A percentile compares a stretch with the other conserved stretches of the same genome.
Conservation (phyloP, 2,797 vertebrate genomes). For the Periparus ater region DNA sequence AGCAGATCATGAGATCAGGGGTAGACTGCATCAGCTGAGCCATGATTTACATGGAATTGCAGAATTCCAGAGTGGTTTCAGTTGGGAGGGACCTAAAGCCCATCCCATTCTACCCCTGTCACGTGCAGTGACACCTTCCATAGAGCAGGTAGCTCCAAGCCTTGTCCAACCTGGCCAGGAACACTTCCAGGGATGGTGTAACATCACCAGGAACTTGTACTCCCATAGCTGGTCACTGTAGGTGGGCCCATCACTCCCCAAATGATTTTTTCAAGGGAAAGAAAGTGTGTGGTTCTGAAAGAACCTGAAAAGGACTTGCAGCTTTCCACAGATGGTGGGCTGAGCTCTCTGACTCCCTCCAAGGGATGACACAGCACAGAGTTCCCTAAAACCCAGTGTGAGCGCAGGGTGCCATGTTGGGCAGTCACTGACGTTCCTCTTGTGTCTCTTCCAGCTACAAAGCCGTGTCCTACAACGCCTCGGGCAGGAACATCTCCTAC, state of each 20-base stretch:
- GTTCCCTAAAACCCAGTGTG: background rate
- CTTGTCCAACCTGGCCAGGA: background rate
- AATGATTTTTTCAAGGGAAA: background rate
- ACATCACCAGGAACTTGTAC: background rate
- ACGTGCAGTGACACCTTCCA: background rate
- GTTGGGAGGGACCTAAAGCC: background rate
- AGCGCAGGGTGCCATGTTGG: fast-evolving
- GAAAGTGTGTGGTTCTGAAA: background rate
- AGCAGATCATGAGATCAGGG: background rate
- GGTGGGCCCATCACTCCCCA: background rate
- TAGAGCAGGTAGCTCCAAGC: background rate
- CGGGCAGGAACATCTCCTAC: constrained; percentile 82
- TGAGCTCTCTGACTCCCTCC: background rate
- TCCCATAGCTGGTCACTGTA: fast-evolving
- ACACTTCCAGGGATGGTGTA: background rate
- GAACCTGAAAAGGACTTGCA: background rate
- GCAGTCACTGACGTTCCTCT: background rate
- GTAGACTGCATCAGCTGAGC: background rate
- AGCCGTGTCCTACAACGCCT: constrained; percentile 83
- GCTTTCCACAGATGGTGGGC: background rate
- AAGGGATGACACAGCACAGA: background rate
- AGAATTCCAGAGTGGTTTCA: background rate
- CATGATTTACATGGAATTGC: background rate
- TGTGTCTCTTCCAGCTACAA: constrained; percentile 79
- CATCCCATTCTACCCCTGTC: background rate